Evolutionary conservation across 2,797 vertebrate species (phyloP).

Genomic region (Psittacula echo): DNA sequence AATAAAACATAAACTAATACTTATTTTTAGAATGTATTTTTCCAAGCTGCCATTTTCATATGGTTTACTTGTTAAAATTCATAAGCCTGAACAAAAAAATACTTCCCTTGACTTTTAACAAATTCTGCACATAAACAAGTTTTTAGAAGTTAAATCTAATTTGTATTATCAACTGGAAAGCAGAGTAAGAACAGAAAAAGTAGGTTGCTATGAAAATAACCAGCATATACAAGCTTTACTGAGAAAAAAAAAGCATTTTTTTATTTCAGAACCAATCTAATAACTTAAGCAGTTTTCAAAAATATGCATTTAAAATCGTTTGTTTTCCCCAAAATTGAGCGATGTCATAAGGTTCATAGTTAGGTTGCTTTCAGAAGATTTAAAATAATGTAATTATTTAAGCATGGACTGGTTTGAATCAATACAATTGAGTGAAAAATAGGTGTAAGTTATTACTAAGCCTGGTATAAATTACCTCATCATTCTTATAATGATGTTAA

Average conservation of each 20-base stretch:
- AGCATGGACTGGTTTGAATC: neutral
- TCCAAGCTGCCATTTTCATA: neutral
- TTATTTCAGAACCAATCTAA: neutral
- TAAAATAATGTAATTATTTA: neutral
- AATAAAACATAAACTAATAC: neutral
- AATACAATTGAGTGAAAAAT: neutral
- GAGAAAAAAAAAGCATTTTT: neutral
- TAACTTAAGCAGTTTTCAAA: neutral
- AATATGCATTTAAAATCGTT: neutral
- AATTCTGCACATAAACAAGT: neutral
- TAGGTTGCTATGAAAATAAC: neutral
- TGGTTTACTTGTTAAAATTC: neutral
- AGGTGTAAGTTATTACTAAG: neutral
- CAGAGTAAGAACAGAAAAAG: neutral
- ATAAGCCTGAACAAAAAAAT: neutral
- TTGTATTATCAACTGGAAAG: neutral
- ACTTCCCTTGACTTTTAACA: neutral
- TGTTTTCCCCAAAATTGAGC: neutral
- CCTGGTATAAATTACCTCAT: neutral
- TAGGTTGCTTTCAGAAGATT: neutral
- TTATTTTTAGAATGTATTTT: neutral
- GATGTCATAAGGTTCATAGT: neutral
- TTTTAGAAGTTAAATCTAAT: neutral
- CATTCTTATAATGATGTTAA: neutral
- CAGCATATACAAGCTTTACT: neutral